Evolutionary conservation across 37 sponge, comb jelly and placozoan species (phyloP), one percentile per base, ranked within the genome.

Genomic region (Oscarella lobularis): DNA sequence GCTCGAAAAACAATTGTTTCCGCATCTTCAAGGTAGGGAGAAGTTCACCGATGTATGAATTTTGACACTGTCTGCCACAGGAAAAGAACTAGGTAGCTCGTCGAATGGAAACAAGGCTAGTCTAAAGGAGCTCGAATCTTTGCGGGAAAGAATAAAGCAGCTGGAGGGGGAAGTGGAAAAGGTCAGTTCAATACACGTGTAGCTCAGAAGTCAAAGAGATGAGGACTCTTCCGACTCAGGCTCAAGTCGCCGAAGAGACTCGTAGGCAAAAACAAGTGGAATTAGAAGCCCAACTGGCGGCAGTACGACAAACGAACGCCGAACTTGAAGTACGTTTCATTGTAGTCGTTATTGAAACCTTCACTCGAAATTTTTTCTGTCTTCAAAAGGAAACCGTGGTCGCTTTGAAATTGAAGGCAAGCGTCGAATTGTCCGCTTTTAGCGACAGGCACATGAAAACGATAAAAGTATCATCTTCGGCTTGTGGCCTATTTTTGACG

Each of bases 1-100:
- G 66, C 80, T 91, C 74, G 92, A 91, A 73, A 79, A 72, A 65
- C 88, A 91, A 65, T 41, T 90, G 4, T 71, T 3, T n/a, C 30
- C 6, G n/a, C 29, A 5, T 3, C 3, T 76, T 2, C 31, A 68
- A 29, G 73, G 4, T 79, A n/a, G n/a, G n/a, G n/a, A n/a, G n/a
- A n/a, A n/a, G n/a, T n/a, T n/a, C n/a, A n/a, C n/a, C n/a, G n/a
- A n/a, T n/a, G n/a, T n/a, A n/a, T n/a, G n/a, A n/a, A n/a, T n/a
- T n/a, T n/a, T n/a, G n/a, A n/a, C n/a, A 31, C 78, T 38, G 80
- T 76, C 65, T 55, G 74, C 0, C 85, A 83, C 29, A 67, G 78
- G 67, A 30, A 38, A 4, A 70, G 78, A 0, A 81, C 73, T 36
- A 74, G 73, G 65, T 77, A 81, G 54, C 85, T 88, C 36, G 75